Evolutionary conservation across 2,888 invertebrate species (phyloP), one percentile per base, ranked within the genome.

Genomic region (Conistra vaccinii): DNA sequence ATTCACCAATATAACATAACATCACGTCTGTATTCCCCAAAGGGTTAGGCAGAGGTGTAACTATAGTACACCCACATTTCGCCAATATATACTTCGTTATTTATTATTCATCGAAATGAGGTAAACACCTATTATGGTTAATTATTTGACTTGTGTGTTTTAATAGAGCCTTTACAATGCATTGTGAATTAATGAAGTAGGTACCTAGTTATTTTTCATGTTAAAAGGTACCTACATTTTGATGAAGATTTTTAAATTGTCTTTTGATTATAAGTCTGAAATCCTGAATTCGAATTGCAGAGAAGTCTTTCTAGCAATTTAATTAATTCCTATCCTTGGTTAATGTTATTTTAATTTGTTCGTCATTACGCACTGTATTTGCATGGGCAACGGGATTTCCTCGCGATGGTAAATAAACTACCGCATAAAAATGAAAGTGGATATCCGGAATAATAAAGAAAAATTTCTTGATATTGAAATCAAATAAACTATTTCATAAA

Each of bases 391-490:
- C 73, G 80, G 84, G 63, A 80, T 79, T 60, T 79, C 72, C 84
- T 72, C n/a, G 45, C 42, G 73, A 23, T 57, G 35, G 62, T 45
- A 58, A 53, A 63, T 23, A 58, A 61, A 83, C 53, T 57, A 62
- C 51, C 67, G 48, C 67, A 73, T 76, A 53, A 73, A 84, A 72
- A 83, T 65, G 69, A 85, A 85, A 85, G 78, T 75, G 48, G 12
- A 32, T 51, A 61, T 60, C 69, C 78, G 74, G 67, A 82, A 78
- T 61, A 57, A 69, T 62, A 48, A 63, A 69, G 55, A 29, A 45
- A 66, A 78, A 29, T 29, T 62, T 67, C 6, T 65, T 66, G 23
- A 42, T 48, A 81, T 61, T 65, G 26, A 55, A 76, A 39, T 60
- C 20, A 60, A 35, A 51, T 4, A 66, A 57, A 81, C 14, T 53